Base-by-base conservation (phyloP, 2,113 vertebrate genomes). In the Brachypteracias leptosomus region DNA sequence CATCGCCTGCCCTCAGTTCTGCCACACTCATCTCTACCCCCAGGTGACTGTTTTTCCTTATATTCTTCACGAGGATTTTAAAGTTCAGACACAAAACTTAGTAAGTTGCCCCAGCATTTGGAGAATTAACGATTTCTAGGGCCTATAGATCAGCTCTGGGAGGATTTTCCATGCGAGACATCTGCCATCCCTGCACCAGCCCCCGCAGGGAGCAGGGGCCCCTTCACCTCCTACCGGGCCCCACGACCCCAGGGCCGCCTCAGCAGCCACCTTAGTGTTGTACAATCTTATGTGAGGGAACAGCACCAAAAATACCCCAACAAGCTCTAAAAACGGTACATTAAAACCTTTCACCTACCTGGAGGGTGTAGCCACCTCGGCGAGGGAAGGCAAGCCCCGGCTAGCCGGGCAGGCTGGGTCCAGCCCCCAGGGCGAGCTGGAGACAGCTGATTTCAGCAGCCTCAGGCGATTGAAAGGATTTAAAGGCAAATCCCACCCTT, bases 231-330 rank as follows among this genome's bases (percentile, higher is more conserved):
- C 42, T 15, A 42, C 42, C 42, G 15, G 42, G 31, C 57, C 57
- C n/a, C 49, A 35, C 0, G 1, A 18, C 28, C 28, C 25, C 3
- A 0, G 29, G 1, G 3, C 28, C 65, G 8, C 74, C 29, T 63
- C 57, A 24, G 15, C 40, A 14, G 20, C n/a, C 1, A 0, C 42
- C 67, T 49, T 35, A 9, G 49, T 31, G 25, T 25, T 10, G 20
- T 40, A 35, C 66, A 35, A 40, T 68, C 7, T 38, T 28, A 38
- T 3, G 6, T 11, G 29, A 78, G 47, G 13, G 36, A 42, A 73
- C 21, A 35, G 21, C 7, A 4, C 17, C 36, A 35, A 7, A 67
- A 65, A 59, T 11, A 21, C 28, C 33, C 58, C 44, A 36, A 9
- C 13, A 3, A 4, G 6, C 9, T 52, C 36, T 16, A 38, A 44